These are phyloP conservation scores for Cyrtorhinus lividipennis DNA, from an alignment of 1,140 invertebrate genomes.

Conservation along the genomic window DNA sequence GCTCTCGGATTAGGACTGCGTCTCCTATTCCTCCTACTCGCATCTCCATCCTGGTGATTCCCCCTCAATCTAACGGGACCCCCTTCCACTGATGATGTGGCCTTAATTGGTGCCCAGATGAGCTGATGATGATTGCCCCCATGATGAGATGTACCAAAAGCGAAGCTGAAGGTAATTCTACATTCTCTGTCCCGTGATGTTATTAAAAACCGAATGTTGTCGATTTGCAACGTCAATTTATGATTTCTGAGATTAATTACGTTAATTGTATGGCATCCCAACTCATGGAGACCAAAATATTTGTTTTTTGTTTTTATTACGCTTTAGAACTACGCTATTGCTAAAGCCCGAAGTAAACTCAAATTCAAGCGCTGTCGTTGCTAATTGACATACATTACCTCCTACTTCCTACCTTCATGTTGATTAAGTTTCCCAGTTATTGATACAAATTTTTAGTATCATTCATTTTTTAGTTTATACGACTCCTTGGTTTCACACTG, in stretches of 20 bases:
- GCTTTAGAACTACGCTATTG: too few relatives aligned
- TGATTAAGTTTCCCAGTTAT: too few relatives aligned
- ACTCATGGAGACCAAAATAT: background rate
- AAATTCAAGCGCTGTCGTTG: too few relatives aligned
- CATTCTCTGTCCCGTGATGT: background rate
- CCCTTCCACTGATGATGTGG: constrained; percentile 3
- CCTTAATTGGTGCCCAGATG: background rate
- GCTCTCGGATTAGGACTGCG: background rate
- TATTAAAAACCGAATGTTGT: background rate
- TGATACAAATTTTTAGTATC: too few relatives aligned
- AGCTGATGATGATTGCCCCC: background rate
- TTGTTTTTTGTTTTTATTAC: too few relatives aligned
- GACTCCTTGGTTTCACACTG: too few relatives aligned
- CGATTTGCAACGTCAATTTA: background rate
- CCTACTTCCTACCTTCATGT: background rate
- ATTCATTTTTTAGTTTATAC: too few relatives aligned
- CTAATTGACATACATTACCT: background rate
- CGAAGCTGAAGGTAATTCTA: background rate
- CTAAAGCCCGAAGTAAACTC: too few relatives aligned
- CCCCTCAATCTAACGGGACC: background rate
- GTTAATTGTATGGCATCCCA: background rate
- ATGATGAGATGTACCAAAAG: constrained; percentile 8
- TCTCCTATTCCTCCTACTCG: background rate
- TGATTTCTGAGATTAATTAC: background rate
- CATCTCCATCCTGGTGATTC: background rate